These are phyloP conservation scores for Drosophila meridionalis DNA, from an alignment of 2,888 invertebrate species.

Conservation along the genomic window DNA sequence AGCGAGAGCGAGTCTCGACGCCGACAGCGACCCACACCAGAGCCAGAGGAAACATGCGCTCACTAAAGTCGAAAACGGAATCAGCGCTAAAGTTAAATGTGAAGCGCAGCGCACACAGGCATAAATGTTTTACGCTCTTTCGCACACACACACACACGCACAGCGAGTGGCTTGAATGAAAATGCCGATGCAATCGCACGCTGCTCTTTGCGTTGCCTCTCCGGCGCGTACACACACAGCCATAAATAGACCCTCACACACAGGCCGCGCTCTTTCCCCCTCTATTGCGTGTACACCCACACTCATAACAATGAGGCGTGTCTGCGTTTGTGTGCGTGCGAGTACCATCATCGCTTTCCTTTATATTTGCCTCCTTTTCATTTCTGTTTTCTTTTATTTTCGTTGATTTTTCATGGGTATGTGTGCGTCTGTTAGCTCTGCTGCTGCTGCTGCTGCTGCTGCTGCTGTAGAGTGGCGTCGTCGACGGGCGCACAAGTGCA, in stretches of 20 bases:
- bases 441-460: conserved; percentile 7
- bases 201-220: conserved; percentile 47
- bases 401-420: conserved; percentile 37
- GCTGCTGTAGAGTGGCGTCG: conserved; percentile 24
- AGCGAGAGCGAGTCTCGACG: conserved; percentile 8
- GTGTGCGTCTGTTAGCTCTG: conserved; percentile 32
- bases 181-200: conserved; percentile 81
- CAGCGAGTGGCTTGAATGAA: conserved; percentile 76
- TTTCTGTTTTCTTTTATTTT: conserved; percentile 69
- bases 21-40: conserved; percentile 36
- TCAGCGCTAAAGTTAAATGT: conserved; percentile 76
- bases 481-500: conserved; percentile 76
- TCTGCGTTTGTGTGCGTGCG: conserved; percentile 50
- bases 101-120: conserved; percentile 49
- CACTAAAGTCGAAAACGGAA: conserved; percentile 66
- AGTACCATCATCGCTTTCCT: conserved; percentile 76
- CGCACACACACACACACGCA: conserved; percentile 20
- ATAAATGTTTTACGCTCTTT: conserved; percentile 33
- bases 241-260: conserved; percentile 14
- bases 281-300: conserved; percentile 25
- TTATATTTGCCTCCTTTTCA: conserved; percentile 68
- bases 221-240: conserved; percentile 21
- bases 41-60: conserved; percentile 38
- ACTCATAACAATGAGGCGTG: conserved; percentile 41
- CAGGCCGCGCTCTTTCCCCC: conserved; percentile 4